Conservation (phyloP, 2,113 vertebrate genomes). For the Rhizomys pruinosus region DNA sequence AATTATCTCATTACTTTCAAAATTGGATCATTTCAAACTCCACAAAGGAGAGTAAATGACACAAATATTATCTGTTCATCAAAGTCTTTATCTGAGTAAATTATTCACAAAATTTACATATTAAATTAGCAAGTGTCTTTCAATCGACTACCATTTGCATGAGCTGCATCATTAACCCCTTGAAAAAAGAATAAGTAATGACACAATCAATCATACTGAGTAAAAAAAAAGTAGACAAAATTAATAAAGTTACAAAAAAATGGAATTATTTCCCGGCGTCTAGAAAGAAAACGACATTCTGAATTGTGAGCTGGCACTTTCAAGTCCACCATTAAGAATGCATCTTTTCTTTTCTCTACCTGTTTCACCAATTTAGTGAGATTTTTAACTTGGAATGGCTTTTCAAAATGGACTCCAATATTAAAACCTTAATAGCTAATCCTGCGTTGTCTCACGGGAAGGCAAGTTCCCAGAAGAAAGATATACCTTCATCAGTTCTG, state of each 20-base stretch:
- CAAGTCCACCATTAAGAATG: neutral
- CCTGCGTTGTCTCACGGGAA: slow-evolving; percentile 49
- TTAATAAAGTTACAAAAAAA: slow-evolving; percentile 4
- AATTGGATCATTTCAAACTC: slow-evolving; percentile 21
- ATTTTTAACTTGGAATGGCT: slow-evolving; percentile 47
- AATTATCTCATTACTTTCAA: slow-evolving; percentile 2
- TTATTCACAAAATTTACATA: slow-evolving; percentile 41
- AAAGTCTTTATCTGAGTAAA: slow-evolving; percentile 56
- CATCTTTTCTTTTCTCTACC: slow-evolving; percentile 51
- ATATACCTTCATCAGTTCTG: slow-evolving; percentile 96
- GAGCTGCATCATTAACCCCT: neutral
- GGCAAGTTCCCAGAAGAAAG: slow-evolving; percentile 62
- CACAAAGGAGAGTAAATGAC: slow-evolving; percentile 11
- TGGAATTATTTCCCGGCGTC: slow-evolving; percentile 20
- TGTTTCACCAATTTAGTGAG: slow-evolving; percentile 34
- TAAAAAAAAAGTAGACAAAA: slow-evolving; percentile 44
- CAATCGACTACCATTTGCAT: neutral
- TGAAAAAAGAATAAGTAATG: slow-evolving; percentile 43
- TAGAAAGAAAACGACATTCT: neutral
- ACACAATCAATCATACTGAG: slow-evolving; percentile 33
- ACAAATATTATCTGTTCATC: slow-evolving; percentile 14
- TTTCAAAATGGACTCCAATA: slow-evolving; percentile 32
- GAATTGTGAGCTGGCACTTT: neutral
- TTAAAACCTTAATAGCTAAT: slow-evolving; percentile 28
- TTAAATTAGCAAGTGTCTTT: slow-evolving; percentile 44